A percentile compares a stretch with the other conserved stretches of the same genome.
These are phyloP conservation scores for Tachyglossus aculeatus DNA, from an alignment of 2,797 vertebrate species.

Conservation along the genomic window DNA sequence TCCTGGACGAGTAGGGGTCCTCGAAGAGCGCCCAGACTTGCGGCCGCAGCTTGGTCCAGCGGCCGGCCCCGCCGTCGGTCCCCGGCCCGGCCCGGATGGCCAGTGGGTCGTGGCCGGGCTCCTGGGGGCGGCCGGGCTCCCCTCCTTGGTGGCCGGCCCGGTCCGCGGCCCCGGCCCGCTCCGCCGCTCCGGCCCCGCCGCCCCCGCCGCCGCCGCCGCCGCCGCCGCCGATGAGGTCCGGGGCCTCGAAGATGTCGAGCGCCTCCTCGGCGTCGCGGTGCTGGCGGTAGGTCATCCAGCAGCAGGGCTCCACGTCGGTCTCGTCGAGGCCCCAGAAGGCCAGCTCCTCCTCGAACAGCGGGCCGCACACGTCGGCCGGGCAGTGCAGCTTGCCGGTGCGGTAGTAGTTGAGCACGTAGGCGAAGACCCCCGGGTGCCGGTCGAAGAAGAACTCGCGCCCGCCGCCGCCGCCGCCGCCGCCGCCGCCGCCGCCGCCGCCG, in stretches of 20 bases:
- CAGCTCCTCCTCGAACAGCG: constrained; percentile 94
- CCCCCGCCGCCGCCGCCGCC: constrained; percentile 52
- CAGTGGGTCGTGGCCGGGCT: constrained; percentile 82
- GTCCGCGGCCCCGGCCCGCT: constrained; percentile 72
- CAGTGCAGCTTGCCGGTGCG: constrained; percentile 96
- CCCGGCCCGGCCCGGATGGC: constrained; percentile 84
- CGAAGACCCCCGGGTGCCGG: constrained; percentile 94
- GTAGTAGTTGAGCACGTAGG: constrained; percentile 95
- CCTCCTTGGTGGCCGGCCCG: too few relatives aligned
- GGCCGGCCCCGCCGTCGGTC: constrained; percentile 77
- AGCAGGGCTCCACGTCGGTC: constrained; percentile 97
- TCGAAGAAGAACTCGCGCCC: constrained; percentile 94
- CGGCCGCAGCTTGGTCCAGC: constrained; percentile 92
- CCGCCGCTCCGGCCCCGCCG: too few relatives aligned
- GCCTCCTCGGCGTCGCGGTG: constrained; percentile 96
- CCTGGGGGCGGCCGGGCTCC: constrained; percentile 79
- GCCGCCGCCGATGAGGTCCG: constrained; percentile 77
- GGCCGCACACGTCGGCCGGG: constrained; percentile 95
- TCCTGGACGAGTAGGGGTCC: constrained; percentile 97
- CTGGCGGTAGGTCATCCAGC: constrained; percentile 97
- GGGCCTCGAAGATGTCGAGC: constrained; percentile 91
- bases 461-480: constrained; percentile 59
- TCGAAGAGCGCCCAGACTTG: constrained; percentile 97
- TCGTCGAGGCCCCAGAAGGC: constrained; percentile 97
- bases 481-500: constrained; percentile 16